Evolutionary conservation across 1,140 invertebrate species (phyloP).

Genomic region (Aphelenchoides fujianensis): DNA sequence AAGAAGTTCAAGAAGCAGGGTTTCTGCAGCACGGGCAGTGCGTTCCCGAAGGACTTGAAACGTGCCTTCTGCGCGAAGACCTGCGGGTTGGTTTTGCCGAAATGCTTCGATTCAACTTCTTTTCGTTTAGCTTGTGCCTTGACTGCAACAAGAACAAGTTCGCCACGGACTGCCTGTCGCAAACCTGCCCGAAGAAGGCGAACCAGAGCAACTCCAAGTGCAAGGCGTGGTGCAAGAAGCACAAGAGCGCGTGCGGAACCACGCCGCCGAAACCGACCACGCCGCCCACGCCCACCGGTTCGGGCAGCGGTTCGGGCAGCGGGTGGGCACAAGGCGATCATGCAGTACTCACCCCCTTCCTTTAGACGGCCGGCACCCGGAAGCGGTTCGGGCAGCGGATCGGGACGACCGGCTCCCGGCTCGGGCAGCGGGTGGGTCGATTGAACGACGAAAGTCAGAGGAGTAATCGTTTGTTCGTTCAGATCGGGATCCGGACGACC

Average conservation of each 20-base stretch:
- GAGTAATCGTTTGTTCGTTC: no score
- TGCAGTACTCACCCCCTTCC: no score
- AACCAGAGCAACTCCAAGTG: background rate
- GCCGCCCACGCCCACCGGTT: background rate
- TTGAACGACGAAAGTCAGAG: no score
- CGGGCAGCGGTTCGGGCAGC: background rate
- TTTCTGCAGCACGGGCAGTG: no score
- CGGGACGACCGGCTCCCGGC: no score
- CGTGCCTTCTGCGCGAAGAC: background rate
- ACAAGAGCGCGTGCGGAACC: background rate
- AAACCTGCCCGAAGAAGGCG: background rate
- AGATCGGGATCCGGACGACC: no score
- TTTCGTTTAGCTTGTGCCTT: background rate
- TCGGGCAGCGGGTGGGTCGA: no score
- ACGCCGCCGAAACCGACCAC: background rate
- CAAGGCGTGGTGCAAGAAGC: background rate
- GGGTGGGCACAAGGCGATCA: no score
- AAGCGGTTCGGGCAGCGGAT: no score
- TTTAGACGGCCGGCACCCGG: no score
- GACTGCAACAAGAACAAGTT: background rate
- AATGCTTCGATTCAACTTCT: background rate
- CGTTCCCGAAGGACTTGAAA: background rate
- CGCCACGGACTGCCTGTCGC: background rate
- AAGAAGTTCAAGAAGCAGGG: no score
- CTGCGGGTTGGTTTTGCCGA: background rate